Evolutionary conservation across 2,888 invertebrate species (phyloP), one percentile per base, ranked within the genome.

Genomic region (Lepas anatifera): DNA sequence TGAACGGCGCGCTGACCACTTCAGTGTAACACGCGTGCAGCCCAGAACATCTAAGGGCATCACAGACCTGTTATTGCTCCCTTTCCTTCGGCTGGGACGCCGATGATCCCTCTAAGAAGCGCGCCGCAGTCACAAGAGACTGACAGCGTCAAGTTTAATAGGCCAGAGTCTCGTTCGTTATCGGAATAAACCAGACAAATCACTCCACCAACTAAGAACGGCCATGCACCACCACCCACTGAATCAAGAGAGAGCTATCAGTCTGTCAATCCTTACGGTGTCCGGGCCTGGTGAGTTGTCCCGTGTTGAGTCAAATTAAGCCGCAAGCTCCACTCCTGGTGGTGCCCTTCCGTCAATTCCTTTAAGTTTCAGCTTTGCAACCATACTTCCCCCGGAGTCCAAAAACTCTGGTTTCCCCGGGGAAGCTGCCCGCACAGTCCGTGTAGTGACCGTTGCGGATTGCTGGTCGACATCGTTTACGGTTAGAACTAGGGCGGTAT

Each of bases 281-380:
- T 86, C 85, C 82, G 84, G 85, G 82, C 86, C 80, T 77, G 79
- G 80, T 82, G 78, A 81, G 80, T 76, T 82, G 81, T 76, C 81
- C n/a, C n/a, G n/a, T n/a, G n/a, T n/a, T n/a, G n/a, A n/a, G n/a
- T n/a, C n/a, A n/a, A n/a, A n/a, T n/a, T 86, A 85, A 85, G 85
- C 85, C 85, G 85, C 85, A 85, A 84, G 85, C 84, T 86, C 85
- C 85, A 86, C 85, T 85, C 84, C 85, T 86, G 85, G n/a, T 86
- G 85, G 85, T 86, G 85, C 84, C 85, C 84, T 86, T 72, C 72
- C 71, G 69, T 70, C 72, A 83, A 83, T 83, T 84, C 81, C 83
- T 84, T 81, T n/a, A 82, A 83, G 83, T 83, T 84, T 83, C 83
- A 83, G 83, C 82, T 82, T 84, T 86, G 84, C 84, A 83, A 85